Evolutionary conservation across 2,113 vertebrate species (phyloP).

Genomic region (Coreoperca whiteheadi): DNA sequence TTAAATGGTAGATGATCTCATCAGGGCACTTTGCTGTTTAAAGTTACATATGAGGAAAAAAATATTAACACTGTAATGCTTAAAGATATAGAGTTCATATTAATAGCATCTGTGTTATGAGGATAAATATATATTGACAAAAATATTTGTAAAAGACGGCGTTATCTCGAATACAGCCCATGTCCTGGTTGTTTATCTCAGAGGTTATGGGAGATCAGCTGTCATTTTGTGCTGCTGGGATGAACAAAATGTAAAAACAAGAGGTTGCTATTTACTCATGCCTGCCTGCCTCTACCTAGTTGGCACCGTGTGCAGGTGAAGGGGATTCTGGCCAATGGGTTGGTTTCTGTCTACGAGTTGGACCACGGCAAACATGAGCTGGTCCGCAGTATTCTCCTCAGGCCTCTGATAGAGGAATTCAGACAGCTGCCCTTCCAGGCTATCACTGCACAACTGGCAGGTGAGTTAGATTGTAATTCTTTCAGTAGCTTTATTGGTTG

Average conservation of each 20-base stretch:
- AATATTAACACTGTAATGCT: neutral
- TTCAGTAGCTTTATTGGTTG: neutral
- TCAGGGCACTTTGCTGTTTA: neutral
- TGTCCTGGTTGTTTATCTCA: neutral
- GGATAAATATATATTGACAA: neutral
- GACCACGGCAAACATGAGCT: slow-evolving; percentile 94
- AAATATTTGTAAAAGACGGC: neutral
- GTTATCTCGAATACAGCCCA: neutral
- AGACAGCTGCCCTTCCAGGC: slow-evolving; percentile 94
- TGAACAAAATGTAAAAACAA: neutral
- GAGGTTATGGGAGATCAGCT: neutral
- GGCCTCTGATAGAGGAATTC: slow-evolving; percentile 88
- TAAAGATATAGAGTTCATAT: neutral
- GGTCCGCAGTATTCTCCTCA: slow-evolving; percentile 84
- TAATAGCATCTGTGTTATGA: neutral
- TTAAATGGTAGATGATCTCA: neutral
- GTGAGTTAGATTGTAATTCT: slow-evolving; percentile 73
- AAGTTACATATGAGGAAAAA: too few relatives aligned
- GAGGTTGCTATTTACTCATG: neutral
- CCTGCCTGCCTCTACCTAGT: slow-evolving; percentile 70
- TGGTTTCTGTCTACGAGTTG: slow-evolving; percentile 92
- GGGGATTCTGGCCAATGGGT: slow-evolving; percentile 88
- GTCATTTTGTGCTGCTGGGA: neutral
- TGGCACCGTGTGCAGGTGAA: slow-evolving; percentile 95
- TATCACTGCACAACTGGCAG: slow-evolving; percentile 91